Percentiles rank a stretch among this genome's conserved stretches.
phyloP scores from a whole-genome alignment of 2,113 vertebrate species.

The Acrocephalus arundinaceus region DNA sequence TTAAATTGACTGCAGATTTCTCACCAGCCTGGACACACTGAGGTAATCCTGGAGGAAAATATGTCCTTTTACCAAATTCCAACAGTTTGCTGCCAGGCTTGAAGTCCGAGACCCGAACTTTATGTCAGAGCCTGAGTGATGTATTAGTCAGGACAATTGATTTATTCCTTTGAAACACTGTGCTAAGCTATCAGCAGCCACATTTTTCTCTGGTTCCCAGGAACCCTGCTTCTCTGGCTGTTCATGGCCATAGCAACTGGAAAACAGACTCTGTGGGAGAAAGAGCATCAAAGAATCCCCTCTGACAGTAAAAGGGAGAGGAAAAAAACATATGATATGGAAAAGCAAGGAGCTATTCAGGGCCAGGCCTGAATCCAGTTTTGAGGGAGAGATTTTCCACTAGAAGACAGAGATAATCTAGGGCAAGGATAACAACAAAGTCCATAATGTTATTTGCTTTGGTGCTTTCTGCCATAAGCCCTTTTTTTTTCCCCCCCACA shows the following conservation, averaged over 20 bases:
- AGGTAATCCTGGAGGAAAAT: neutral
- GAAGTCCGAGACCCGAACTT: neutral
- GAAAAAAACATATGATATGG: neutral
- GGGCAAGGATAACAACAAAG: neutral
- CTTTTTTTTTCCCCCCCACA: neutral
- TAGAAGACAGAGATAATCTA: neutral
- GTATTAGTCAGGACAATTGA: conserved; percentile 18
- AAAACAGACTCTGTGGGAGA: neutral
- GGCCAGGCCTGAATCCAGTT: neutral
- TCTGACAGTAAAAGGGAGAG: neutral
- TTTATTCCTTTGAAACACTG: conserved; percentile 1
- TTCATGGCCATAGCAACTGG: neutral
- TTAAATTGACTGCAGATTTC: neutral
- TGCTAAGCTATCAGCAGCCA: neutral
- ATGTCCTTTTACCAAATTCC: neutral
- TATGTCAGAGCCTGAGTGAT: neutral
- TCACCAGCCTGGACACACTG: neutral
- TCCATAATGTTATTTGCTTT: neutral
- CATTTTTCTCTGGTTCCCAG: neutral
- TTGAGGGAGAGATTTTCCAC: neutral
- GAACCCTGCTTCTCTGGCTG: neutral
- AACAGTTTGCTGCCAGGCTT: neutral
- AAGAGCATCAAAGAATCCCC: neutral
- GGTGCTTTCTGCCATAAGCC: neutral
- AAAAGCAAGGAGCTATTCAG: neutral